Evolutionary conservation across 1,140 invertebrate species (phyloP).

Genomic region (Drosophila eugracilis): DNA sequence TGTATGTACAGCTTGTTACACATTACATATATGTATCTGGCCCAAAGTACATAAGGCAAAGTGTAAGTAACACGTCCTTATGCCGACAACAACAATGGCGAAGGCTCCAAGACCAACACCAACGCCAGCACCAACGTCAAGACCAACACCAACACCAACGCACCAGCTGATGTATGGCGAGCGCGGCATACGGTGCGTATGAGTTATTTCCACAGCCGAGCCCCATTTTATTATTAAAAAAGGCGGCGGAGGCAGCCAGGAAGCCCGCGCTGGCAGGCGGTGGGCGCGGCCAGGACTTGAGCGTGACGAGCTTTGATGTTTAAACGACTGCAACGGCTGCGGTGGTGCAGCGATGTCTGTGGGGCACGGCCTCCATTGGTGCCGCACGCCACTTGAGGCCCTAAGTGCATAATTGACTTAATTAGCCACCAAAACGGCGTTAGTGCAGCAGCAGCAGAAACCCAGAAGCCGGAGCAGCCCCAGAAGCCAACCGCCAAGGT

Average conservation of each 20-base stretch:
- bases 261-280: conserved; percentile 6
- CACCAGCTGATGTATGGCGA: conserved; percentile 70
- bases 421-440: conserved; percentile 80
- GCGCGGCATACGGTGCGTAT: conserved; percentile 79
- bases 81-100: conserved; percentile 43
- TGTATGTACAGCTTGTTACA: conserved; percentile 33
- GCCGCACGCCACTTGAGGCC: conserved; percentile 76
- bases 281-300: conserved; percentile 34
- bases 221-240: conserved; percentile 80
- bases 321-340: conserved; percentile 70
- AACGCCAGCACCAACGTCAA: conserved; percentile 15
- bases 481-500: conserved; percentile 37
- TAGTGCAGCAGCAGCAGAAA: conserved; percentile 43
- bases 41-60: conserved; percentile 71
- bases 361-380: conserved; percentile 42
- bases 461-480: conserved; percentile 2
- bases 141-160: conserved; percentile 16
- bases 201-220: conserved; percentile 76
- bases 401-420: conserved; percentile 82
- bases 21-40: conserved; percentile 56
- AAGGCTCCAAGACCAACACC: conserved; percentile 5
- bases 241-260: conserved; percentile 28
- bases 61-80: conserved; percentile 80
- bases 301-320: conserved; percentile 80
- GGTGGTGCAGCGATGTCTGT: conserved; percentile 27